Percentiles rank a stretch among this genome's conserved stretches.
Evolutionary conservation across 37 sponge, comb jelly and placozoan genomes (phyloP).

Genomic region (Geodia barretti): DNA sequence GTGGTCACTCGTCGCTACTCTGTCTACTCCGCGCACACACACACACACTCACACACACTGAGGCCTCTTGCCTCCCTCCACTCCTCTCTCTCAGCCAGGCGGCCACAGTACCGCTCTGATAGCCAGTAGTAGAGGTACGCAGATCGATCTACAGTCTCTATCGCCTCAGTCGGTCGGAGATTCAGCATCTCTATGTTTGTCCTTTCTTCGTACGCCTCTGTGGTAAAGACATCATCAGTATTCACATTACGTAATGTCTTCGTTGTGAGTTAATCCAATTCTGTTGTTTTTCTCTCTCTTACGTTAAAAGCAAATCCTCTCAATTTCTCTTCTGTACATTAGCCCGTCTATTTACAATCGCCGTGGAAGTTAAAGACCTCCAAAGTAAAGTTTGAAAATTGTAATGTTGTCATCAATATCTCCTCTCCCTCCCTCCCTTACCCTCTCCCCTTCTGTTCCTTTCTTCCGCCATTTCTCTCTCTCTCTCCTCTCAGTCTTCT

Average conservation of each 20-base stretch:
- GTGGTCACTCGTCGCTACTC: too few relatives aligned
- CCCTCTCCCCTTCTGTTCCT: too few relatives aligned
- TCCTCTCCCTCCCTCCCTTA: too few relatives aligned
- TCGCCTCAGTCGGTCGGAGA: conserved; percentile 7
- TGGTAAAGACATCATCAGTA: conserved; percentile 32
- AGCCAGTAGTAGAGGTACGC: conserved; percentile 15
- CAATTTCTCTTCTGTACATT: neutral
- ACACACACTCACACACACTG: neutral
- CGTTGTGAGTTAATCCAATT: too few relatives aligned
- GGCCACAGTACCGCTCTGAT: conserved; percentile 13
- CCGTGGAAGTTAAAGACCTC: conserved; percentile 25
- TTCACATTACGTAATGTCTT: too few relatives aligned
- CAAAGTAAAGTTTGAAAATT: conserved; percentile 27
- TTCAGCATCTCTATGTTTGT: conserved; percentile 24
- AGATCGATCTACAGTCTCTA: conserved; percentile 12
- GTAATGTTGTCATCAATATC: too few relatives aligned
- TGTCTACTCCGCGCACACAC: neutral
- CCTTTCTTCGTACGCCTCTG: conserved; percentile 29
- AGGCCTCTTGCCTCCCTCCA: too few relatives aligned
- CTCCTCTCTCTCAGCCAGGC: neutral
- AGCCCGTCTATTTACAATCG: conserved; percentile 29
- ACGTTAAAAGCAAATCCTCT: neutral
- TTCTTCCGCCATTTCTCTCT: neutral
- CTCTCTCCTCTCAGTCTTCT: conserved; percentile 16
- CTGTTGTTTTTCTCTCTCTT: neutral